Base-by-base conservation (phyloP, 2,797 vertebrate species). In the Perodicticus potto region DNA sequence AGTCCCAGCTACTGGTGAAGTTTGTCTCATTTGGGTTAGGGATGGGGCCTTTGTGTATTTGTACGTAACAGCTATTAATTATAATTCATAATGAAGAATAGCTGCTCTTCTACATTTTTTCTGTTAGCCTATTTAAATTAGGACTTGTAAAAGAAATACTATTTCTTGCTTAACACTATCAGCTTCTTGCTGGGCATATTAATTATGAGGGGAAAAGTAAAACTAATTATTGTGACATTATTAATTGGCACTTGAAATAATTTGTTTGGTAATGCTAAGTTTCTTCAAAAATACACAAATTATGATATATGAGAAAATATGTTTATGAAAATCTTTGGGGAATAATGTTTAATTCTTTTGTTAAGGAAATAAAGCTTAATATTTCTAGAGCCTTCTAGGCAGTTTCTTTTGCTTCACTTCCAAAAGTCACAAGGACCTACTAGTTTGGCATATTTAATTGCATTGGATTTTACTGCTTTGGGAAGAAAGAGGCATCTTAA, bases 181-280 rank as follows among this genome's bases (percentile, higher is more conserved):
- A 45, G 91, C 53, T 77, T 91, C 37, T 93, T 96, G 85, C 34
- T 40, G 89, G 59, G 37, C 23, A 17, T 95, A 92, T 94, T 95
- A 93, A 94, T 92, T 96, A 82, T 86, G 63, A 85, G 70, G 57
- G 34, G 53, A 89, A 94, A 92, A 57, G 19, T 84, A 55, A 96
- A 93, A 74, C n/a, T 95, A 91, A 74, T 29, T 91, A 37, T 83
- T 82, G 45, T 96, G 49, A 82, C 59, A 82, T 92, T 81, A 53
- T 89, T 94, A 89, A 74, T 90, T 97, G 92, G 16, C 76, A 74
- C 53, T 95, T 95, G 67, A 89, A 86, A 80, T 45, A 80, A 32
- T 96, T 92, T 91, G 76, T 89, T 96, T 94, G 90, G n/a, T 94
- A 86, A 76, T 91, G 49, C 6, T 55, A 53, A 59, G 20, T 92